phyloP scores from a whole-genome alignment of 2,113 vertebrate genomes.

The Thamnophis sirtalis region DNA sequence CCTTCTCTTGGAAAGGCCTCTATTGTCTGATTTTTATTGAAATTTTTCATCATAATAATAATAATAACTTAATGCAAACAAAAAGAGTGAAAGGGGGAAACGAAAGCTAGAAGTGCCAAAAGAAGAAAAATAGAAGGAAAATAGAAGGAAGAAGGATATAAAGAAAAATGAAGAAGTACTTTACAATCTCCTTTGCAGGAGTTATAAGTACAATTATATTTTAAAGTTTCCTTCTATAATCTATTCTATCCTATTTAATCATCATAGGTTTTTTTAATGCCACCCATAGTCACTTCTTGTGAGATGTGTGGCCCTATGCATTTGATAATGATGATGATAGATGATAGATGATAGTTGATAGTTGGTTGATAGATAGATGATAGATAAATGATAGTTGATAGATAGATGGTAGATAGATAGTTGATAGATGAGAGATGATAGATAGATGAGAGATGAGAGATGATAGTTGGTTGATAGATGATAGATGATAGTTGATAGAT shows the following conservation, averaged over 20 bases:
- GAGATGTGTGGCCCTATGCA: neutral
- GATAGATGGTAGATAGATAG: too few species aligned
- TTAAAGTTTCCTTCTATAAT: neutral
- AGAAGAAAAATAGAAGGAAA: neutral
- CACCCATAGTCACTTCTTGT: neutral
- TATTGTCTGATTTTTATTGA: neutral
- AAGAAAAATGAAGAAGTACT: neutral
- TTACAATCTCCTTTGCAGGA: neutral
- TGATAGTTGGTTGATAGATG: too few species aligned
- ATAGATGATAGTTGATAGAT: too few species aligned
- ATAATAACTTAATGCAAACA: neutral
- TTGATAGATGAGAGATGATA: too few species aligned
- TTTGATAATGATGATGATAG: neutral
- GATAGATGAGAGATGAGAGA: too few species aligned
- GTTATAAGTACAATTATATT: neutral
- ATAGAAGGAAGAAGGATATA: neutral
- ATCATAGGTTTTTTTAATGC: neutral
- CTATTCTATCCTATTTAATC: neutral
- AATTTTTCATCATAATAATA: neutral
- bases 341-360: too few species aligned
- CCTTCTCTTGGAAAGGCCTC: neutral
- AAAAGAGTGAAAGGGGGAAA: neutral
- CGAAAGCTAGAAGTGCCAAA: neutral
- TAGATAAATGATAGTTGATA: too few species aligned
- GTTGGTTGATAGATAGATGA: too few species aligned